Base-by-base conservation (phyloP, 2,113 vertebrate species). In the Xiphophorus hellerii region DNA sequence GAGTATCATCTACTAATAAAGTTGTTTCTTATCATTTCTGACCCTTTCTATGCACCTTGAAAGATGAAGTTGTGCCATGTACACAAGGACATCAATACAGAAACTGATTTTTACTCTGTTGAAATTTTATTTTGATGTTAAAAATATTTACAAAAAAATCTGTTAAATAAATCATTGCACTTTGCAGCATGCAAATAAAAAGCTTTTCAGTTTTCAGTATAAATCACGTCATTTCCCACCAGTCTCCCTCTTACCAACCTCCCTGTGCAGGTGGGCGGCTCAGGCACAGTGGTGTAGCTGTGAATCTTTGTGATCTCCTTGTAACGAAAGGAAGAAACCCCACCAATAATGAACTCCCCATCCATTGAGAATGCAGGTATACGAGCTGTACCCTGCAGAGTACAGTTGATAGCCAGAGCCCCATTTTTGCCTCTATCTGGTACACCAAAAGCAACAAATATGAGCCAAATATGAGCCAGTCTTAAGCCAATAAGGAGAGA, bases 261-360 rank as follows among this genome's bases (percentile, higher is more conserved):
- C 61, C 91, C 91, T 74, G 63, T 84, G 76, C 92, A 94, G 27
- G 61, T 73, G 0, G 85, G n/a, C 11, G 88, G 64, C 48, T 88
- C 82, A 69, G 93, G 93, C 42, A 76, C 10, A 30, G 11, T 80
- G 44, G 78, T 92, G 62, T 92, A 93, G 70, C 79, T 77, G 33
- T 87, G 62, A 30, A 80, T 81, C 31, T 82, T 71, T 31, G 73
- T 86, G 29, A 80, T 17, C 42, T 78, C 63, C 5, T 28, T 83
- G 71, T 86, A 10, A 44, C 93, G 93, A 0, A 94, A 84, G 0
- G 91, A 76, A 44, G 94, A 94, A 81, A 89, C 79, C 22, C 91
- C 91, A 2, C 92, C 93, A 66, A 93, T 78, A 27, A 92, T 2
- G n/a, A 88, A 93, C 69, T 94, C 92, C 31, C 93, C 93, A 12